Base-by-base conservation (phyloP, 2,888 invertebrate genomes). In the Dorcus hopei region DNA sequence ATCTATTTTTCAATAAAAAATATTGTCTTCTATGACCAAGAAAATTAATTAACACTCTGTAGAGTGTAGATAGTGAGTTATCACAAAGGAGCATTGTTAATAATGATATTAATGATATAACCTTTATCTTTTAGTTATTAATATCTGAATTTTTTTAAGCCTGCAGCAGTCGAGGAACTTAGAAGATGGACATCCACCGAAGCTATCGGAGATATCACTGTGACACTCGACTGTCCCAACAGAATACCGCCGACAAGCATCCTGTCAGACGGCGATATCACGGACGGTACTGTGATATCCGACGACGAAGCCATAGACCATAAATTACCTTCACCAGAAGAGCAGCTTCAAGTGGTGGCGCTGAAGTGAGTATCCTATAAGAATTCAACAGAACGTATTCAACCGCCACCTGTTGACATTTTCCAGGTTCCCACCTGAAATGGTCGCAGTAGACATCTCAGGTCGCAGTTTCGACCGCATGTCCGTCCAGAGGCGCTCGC, bases 391-490 rank as follows among this genome's bases (percentile, higher is more conserved):
- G 26, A 33, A 33, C 5, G 26, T 33, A 7, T 33, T 33, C 7
- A 33, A 33, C 26, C 26, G 26, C 26, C 26, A 33, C 26, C 26
- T 33, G 26, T 33, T 33, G 26, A 3, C 26, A 33, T 6, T 33
- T 48, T 74, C 48, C 80, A 92, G 91, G 82, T 95, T 92, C 82
- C 91, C 92, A 54, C 91, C 93, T 65, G 89, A 93, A 82, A 80
- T 95, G 64, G 90, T 97, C 61, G 87, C 90, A 61, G 93, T 97
- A 71, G 95, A 97, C 80, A 88, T 92, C 54, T 90, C 93, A 62
- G 95, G 95, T 53, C 85, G 86, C 72, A 87, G 89, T 76, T 96
- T 96, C 83, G 88, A 91, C 74, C 85, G 95, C 68, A 93, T 95
- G 93, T 90, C 92, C 71, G 86, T 85, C 71, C 88, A 92, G 63